phyloP scores from a whole-genome alignment of 2,888 invertebrate species.

The Labia minor region DNA sequence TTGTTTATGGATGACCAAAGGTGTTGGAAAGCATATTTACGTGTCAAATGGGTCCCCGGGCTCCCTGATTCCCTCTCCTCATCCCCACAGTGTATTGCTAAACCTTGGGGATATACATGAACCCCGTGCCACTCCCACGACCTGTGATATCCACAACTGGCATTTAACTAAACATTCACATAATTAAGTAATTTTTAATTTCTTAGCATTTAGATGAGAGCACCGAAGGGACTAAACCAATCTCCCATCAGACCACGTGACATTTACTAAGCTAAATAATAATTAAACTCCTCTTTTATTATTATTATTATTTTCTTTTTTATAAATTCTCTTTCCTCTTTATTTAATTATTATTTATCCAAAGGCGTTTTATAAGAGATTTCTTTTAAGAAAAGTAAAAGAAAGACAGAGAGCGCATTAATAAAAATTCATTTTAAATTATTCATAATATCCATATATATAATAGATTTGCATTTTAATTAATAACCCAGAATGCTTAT shows the following conservation, averaged over 20 bases:
- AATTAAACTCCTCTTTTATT: not conserved
- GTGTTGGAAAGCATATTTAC: too few species aligned
- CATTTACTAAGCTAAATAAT: not conserved
- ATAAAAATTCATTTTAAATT: constrained; percentile 13
- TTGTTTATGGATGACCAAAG: too few species aligned
- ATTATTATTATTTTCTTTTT: too few species aligned
- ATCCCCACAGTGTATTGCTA: too few species aligned
- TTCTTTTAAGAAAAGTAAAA: too few species aligned
- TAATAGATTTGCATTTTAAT: not conserved
- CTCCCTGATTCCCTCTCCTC: too few species aligned
- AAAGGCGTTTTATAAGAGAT: not conserved
- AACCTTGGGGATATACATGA: not conserved
- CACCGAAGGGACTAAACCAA: not conserved
- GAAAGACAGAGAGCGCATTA: too few species aligned
- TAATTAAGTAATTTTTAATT: not conserved
- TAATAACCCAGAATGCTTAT: not conserved
- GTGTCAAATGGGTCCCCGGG: too few species aligned
- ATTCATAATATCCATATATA: not conserved
- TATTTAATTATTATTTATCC: too few species aligned
- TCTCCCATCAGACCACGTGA: not conserved
- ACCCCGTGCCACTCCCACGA: not conserved
- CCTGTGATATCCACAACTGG: not conserved
- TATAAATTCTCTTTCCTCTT: too few species aligned
- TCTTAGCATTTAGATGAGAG: not conserved
- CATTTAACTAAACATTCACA: not conserved